Percentiles rank a stretch among this genome's conserved stretches.
Conservation (phyloP, 1,140 invertebrate genomes). For the Paramacrobiotus metropolitanus region DNA sequence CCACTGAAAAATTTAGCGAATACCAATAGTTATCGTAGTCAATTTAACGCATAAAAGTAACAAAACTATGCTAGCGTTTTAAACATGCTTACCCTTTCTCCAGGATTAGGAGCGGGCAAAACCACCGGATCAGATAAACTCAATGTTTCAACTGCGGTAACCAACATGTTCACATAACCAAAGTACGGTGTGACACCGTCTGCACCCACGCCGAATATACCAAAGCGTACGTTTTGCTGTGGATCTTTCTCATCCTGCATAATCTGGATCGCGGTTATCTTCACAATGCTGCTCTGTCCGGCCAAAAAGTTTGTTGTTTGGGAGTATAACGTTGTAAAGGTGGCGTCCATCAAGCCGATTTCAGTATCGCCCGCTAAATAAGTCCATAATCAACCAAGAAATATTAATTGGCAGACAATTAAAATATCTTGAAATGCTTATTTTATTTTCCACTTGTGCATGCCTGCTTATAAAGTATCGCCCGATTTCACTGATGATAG, state of each 20-base stretch:
- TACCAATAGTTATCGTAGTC: too few relatives aligned
- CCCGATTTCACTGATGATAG: neutral
- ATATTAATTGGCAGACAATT: too few relatives aligned
- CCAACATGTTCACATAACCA: neutral
- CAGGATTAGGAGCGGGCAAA: too few relatives aligned
- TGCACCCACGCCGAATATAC: neutral
- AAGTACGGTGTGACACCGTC: neutral
- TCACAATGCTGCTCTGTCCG: neutral
- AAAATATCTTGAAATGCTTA: neutral
- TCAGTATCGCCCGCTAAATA: neutral
- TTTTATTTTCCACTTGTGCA: neutral
- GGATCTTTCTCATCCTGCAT: neutral
- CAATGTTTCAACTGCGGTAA: too few relatives aligned
- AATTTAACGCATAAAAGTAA: too few relatives aligned
- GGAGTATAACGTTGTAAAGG: neutral
- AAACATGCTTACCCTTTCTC: too few relatives aligned
- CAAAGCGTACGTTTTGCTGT: too few relatives aligned
- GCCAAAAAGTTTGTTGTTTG: neutral
- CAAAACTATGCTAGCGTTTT: too few relatives aligned
- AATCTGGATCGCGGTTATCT: slow-evolving; percentile 2
- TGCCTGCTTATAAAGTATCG: neutral
- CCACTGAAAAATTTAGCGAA: too few relatives aligned
- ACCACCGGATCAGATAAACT: too few relatives aligned
- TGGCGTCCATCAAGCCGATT: neutral
- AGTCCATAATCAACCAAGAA: too few relatives aligned